phyloP scores from a whole-genome alignment of 2,113 vertebrate genomes.

The Myrmecophaga tridactyla region DNA sequence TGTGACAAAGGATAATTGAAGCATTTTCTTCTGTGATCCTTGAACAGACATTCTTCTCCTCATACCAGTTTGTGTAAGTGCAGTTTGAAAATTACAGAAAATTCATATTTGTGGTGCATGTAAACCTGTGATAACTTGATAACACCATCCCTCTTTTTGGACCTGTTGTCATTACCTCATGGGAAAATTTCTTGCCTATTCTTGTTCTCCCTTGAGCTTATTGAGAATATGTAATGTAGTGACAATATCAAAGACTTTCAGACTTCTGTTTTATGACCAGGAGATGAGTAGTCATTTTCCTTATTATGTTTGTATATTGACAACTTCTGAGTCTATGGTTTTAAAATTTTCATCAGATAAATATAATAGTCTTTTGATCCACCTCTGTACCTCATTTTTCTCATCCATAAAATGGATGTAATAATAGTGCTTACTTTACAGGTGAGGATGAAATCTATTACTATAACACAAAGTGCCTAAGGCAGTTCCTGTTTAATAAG shows the following conservation, averaged over 20 bases:
- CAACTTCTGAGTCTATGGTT: background rate
- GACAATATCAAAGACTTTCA: background rate
- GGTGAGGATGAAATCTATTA: background rate
- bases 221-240: background rate
- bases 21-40: background rate
- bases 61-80: background rate
- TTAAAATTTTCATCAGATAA: background rate
- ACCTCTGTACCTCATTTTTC: background rate
- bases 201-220: background rate
- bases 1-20: background rate
- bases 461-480: too few species aligned
- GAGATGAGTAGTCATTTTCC: conserved; percentile 17
- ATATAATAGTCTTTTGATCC: conserved; percentile 21
- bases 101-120: background rate
- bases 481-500: accelerated
- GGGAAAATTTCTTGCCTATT: background rate
- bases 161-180: background rate
- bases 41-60: background rate
- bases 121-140: background rate
- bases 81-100: background rate
- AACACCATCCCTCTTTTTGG: background rate
- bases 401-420: background rate
- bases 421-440: background rate
- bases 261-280: conserved; percentile 8
- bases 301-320: background rate